Evolutionary conservation across 2,797 vertebrate genomes (phyloP).

Genomic region (Melopsittacus undulatus): DNA sequence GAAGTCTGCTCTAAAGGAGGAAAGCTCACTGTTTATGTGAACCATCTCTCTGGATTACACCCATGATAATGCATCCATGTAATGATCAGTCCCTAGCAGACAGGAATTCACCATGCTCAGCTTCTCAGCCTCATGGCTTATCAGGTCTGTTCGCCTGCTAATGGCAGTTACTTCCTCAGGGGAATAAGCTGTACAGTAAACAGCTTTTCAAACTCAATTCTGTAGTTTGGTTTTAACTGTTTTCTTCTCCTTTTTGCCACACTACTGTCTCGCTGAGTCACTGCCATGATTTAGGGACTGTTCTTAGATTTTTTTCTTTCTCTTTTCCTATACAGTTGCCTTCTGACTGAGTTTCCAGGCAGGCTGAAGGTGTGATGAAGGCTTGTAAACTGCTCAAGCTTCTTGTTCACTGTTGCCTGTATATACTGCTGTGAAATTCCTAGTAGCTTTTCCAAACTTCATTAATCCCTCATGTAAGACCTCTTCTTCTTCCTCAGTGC

Average conservation of each 20-base stretch:
- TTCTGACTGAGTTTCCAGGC: background rate
- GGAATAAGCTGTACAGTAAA: background rate
- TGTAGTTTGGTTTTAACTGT: background rate
- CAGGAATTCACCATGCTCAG: background rate
- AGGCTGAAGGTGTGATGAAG: background rate
- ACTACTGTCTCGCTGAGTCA: background rate
- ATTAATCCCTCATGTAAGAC: background rate
- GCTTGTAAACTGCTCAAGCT: background rate
- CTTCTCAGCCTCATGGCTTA: background rate
- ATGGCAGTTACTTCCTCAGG: background rate
- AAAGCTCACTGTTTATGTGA: background rate
- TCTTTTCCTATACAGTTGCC: background rate
- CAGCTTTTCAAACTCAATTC: background rate
- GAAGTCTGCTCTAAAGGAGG: background rate
- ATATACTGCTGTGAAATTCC: background rate
- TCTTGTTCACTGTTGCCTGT: background rate
- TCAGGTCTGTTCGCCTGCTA: background rate
- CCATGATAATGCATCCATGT: background rate
- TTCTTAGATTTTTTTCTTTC: background rate
- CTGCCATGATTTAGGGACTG: background rate
- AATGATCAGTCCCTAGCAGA: background rate
- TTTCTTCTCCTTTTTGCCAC: background rate
- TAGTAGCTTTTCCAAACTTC: background rate
- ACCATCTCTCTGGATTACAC: background rate
- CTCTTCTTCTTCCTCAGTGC: background rate